phyloP scores from a whole-genome alignment of 2,888 invertebrate genomes.

The Plagodis pulveraria region DNA sequence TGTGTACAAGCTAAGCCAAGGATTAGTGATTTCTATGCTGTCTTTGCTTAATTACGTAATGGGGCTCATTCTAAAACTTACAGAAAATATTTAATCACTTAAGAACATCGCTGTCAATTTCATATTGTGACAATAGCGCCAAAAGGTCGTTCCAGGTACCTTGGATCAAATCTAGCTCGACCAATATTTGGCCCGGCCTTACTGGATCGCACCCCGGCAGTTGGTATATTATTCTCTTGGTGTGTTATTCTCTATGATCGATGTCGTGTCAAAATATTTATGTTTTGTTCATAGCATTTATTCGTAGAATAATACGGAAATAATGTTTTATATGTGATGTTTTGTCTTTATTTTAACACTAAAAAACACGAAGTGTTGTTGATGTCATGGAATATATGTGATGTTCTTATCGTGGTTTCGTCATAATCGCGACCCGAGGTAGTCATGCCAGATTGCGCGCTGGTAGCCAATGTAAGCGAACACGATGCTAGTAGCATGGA shows the following conservation, averaged over 20 bases:
- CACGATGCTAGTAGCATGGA: conserved; percentile 85
- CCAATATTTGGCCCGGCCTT: too few species aligned
- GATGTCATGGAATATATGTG: conserved; percentile 48
- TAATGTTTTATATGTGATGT: conserved; percentile 62
- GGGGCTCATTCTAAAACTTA: too few species aligned
- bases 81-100: too few species aligned
- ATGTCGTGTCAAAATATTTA: conserved; percentile 81
- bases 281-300: conserved; percentile 69
- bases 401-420: conserved; percentile 67
- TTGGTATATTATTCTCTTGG: not conserved
- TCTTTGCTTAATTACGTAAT: too few species aligned
- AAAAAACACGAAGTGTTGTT: conserved; percentile 43
- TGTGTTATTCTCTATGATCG: conserved; percentile 1
- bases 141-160: too few species aligned
- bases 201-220: too few species aligned
- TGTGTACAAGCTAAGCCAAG: too few species aligned
- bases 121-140: too few species aligned
- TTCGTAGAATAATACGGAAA: conserved; percentile 46
- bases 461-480: conserved; percentile 81
- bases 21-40: too few species aligned
- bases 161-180: too few species aligned
- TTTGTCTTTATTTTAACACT: conserved; percentile 55
- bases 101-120: too few species aligned
- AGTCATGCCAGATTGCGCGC: conserved; percentile 85
- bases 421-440: conserved; percentile 61